These are phyloP conservation scores for Colinus virginianus DNA, from an alignment of 2,113 vertebrate species.

Conservation along the genomic window DNA sequence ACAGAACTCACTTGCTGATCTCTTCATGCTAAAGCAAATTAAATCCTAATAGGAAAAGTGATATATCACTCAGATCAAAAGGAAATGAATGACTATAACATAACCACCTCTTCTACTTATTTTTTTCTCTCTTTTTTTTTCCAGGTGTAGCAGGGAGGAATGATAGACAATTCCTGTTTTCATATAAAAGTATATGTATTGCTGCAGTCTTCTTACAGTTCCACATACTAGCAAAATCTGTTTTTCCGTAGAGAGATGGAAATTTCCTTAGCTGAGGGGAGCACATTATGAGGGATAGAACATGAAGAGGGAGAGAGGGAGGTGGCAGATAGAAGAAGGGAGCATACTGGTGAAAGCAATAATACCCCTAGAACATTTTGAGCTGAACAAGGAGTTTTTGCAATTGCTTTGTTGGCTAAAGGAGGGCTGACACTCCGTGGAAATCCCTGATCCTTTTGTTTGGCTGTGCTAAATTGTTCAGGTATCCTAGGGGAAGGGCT, in stretches of 20 bases:
- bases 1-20: conserved; percentile 71
- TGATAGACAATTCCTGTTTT: not conserved
- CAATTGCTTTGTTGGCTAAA: not conserved
- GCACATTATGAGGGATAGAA: not conserved
- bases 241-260: not conserved
- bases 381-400: not conserved
- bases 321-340: not conserved
- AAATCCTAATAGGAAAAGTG: conserved; percentile 71
- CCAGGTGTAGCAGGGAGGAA: not conserved
- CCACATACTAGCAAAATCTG: not conserved
- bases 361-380: not conserved
- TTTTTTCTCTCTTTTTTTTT: not conserved
- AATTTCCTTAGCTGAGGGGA: not conserved
- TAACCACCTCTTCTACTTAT: not conserved
- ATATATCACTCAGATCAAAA: conserved; percentile 75
- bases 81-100: conserved; percentile 55
- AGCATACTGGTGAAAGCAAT: not conserved
- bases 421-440: not conserved
- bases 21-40: conserved; percentile 71
- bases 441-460: not conserved
- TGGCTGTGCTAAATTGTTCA: not conserved
- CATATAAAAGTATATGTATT: conserved; percentile 9
- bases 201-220: not conserved
- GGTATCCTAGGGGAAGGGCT: conserved; percentile 1
- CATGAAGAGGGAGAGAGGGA: not conserved